phyloP scores from a whole-genome alignment of 2,113 vertebrate species.

The Toxotes jaculatrix region DNA sequence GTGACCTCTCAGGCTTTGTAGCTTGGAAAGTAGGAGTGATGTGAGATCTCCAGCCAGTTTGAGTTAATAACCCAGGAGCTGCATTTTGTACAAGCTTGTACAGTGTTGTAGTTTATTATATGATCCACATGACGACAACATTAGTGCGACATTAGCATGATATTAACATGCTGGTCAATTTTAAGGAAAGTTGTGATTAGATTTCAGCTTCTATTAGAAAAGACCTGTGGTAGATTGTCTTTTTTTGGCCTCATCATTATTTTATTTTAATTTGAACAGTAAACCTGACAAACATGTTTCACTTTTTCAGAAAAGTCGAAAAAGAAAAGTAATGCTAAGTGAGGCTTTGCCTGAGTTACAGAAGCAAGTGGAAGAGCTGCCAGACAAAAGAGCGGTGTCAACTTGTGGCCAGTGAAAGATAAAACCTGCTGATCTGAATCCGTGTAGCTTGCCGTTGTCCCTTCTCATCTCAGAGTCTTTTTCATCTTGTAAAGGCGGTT shows the following conservation, averaged over 20 bases:
- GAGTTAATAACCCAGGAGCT: no score
- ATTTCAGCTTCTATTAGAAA: not conserved
- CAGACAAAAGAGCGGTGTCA: no score
- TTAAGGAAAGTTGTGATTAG: not conserved
- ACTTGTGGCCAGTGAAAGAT: not conserved
- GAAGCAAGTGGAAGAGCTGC: not conserved
- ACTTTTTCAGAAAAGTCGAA: not conserved
- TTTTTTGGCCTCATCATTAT: not conserved
- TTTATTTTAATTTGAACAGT: not conserved
- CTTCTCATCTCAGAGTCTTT: not conserved
- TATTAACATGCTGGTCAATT: not conserved
- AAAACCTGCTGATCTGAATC: not conserved
- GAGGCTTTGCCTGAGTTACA: not conserved
- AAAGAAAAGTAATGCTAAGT: not conserved
- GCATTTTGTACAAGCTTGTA: no score
- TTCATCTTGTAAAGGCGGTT: conserved; percentile 13
- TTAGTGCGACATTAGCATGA: not conserved
- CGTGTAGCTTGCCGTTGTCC: not conserved
- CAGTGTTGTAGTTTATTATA: no score
- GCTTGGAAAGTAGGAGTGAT: no score
- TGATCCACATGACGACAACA: no score
- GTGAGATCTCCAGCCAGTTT: no score
- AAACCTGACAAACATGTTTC: not conserved
- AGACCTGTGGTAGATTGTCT: not conserved
- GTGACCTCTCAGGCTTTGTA: no score